Evolutionary conservation across 92 coral and sea anemone species (phyloP).

Genomic region (Desmophyllum pertusum): DNA sequence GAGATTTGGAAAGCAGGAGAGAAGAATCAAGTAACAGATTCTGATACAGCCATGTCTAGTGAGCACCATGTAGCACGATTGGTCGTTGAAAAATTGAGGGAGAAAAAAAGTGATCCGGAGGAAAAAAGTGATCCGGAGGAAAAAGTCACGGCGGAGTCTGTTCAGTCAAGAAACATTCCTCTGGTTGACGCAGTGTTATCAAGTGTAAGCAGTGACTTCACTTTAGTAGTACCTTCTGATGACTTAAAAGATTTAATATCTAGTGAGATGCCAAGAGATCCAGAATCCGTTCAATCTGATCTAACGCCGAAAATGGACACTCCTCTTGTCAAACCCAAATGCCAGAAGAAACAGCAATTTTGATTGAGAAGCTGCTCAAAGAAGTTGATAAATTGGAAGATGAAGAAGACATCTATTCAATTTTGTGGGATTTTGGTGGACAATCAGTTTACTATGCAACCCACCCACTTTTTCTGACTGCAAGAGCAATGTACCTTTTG

Average conservation of each 20-base stretch:
- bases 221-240: too few species aligned
- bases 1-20: not conserved
- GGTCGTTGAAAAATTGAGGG: not conserved
- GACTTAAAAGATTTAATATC: too few species aligned
- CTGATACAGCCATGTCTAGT: not conserved
- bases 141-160: not conserved
- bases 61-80: not conserved
- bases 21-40: not conserved
- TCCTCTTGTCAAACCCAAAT: too few species aligned
- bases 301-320: too few species aligned
- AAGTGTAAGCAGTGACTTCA: too few species aligned
- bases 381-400: not conserved
- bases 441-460: slow-evolving; percentile 55
- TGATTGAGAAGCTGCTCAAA: not conserved
- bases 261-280: too few species aligned
- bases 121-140: too few species aligned
- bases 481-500: slow-evolving; percentile 7
- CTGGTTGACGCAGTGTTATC: too few species aligned
- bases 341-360: slow-evolving; percentile 8
- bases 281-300: not conserved
- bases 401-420: not conserved
- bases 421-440: slow-evolving; percentile 64
- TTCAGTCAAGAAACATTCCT: not conserved
- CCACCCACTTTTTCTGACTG: slow-evolving; percentile 1
- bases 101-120: too few species aligned